Evolutionary conservation across 2,113 vertebrate species (phyloP), one percentile per base, ranked within the genome.

Genomic region (Marmota monax): DNA sequence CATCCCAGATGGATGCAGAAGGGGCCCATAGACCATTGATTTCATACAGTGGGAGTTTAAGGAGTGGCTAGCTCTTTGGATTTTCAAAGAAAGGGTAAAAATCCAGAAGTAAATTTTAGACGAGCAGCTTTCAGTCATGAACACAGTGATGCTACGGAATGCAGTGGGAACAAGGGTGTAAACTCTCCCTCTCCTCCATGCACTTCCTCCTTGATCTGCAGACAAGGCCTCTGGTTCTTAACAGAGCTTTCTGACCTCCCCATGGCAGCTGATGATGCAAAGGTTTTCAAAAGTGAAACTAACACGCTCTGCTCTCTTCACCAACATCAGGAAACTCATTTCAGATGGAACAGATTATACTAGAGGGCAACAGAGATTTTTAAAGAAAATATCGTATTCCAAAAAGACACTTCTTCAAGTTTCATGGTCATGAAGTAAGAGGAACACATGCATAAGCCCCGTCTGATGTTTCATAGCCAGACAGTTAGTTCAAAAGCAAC

Each of bases 101-200:
- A 13, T 88, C 9, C 27, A 34, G 18, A 42, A 51, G 73, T 79
- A 25, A 56, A 9, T 37, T 91, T 51, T 48, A 70, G 22, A 39
- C 37, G 77, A 61, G 3, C 25, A 32, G 2, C 23, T 45, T 84
- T 18, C 29, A 17, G 25, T 9, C 20, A 32, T 48, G 7, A n/a
- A n/a, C 11, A 92, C 32, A 14, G 34, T 14, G 13, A 37, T 42
- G 7, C 22, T 51, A 34, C 25, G 53, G 34, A 53, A 12, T 8
- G 2, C n/a, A 37, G n/a, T 3, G 13, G 17, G 10, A 34, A 7
- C 9, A 14, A 29, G 1, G 0, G 18, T 56, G 34, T 29, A 32
- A 25, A 7, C 7, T 9, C 16, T 37, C 56, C 5, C 32, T 69
- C 53, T 63, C 6, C 18, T 82, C 53, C 18, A 3, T 7, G 27